Conservation (phyloP, 2,888 invertebrate species). For the Auanema sp. region DNA sequence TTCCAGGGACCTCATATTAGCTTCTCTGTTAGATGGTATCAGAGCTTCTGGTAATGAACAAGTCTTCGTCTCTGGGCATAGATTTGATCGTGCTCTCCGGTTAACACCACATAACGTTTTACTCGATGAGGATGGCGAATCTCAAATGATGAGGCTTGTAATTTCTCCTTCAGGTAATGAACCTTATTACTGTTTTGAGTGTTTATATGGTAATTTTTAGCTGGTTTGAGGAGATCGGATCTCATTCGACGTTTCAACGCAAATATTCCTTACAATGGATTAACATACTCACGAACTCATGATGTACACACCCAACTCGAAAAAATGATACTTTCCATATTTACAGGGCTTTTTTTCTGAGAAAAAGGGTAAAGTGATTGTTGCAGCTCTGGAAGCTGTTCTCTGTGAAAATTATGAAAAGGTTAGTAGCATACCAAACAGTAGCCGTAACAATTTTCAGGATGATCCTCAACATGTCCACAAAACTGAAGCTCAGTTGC, state of each 20-base stretch:
- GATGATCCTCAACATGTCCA: constrained; percentile 72
- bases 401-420: constrained; percentile 71
- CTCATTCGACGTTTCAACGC: constrained; percentile 92
- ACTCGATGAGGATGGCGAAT: constrained; percentile 93
- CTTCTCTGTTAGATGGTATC: constrained; percentile 92
- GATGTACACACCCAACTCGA: constrained; percentile 73
- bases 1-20: constrained; percentile 86
- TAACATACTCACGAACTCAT: constrained; percentile 91
- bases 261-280: constrained; percentile 94
- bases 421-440: constrained; percentile 4
- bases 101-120: constrained; percentile 81
- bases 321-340: constrained; percentile 57
- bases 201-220: constrained; percentile 50
- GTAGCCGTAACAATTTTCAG: constrained; percentile 11
- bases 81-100: constrained; percentile 82
- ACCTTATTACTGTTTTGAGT: background rate
- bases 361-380: constrained; percentile 94
- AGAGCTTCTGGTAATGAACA: constrained; percentile 94
- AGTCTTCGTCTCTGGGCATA: constrained; percentile 66
- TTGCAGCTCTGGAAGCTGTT: constrained; percentile 83
- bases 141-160: constrained; percentile 79
- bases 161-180: constrained; percentile 56
- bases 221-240: constrained; percentile 75
- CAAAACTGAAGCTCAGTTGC: constrained; percentile 83
- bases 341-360: constrained; percentile 82